A percentile compares a stretch with the other conserved stretches of the same genome.
Conservation (phyloP, 2,797 vertebrate species). For the Aplochiton taeniatus region DNA sequence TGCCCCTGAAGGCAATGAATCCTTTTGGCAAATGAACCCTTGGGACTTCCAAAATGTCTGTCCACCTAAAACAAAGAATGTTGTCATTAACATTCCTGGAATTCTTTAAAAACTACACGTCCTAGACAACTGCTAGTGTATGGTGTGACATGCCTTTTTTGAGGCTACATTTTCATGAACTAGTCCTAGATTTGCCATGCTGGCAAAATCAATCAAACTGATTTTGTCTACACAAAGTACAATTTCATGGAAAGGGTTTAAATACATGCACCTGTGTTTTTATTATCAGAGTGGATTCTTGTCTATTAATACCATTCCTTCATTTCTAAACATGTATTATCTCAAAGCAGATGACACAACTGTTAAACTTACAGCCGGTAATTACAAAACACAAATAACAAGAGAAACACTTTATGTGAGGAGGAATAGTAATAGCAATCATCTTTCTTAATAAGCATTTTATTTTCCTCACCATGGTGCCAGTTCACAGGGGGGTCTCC, state of each 20-base stretch:
- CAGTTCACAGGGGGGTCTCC: constrained; percentile 79
- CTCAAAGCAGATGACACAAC: too few species aligned
- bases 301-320: too few species aligned
- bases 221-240: too few species aligned
- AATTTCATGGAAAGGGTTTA: too few species aligned
- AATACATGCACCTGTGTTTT: too few species aligned
- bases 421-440: too few species aligned
- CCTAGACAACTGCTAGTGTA: constrained; percentile 12
- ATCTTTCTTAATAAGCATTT: not conserved
- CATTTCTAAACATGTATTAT: too few species aligned
- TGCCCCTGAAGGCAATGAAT: constrained; percentile 41
- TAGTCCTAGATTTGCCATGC: not conserved
- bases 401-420: too few species aligned
- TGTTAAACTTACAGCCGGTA: too few species aligned
- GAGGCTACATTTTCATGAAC: constrained; percentile 1
- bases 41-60: constrained; percentile 41
- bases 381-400: too few species aligned
- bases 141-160: not conserved
- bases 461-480: too few species aligned
- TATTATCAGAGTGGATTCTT: too few species aligned
- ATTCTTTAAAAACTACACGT: constrained; percentile 22
- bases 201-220: not conserved
- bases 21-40: constrained; percentile 26
- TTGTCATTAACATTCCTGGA: constrained; percentile 44
- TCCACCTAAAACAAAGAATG: constrained; percentile 41